These are phyloP conservation scores for Microcebus ravelobensis DNA, from an alignment of 2,113 vertebrate genomes.

Conservation along the genomic window DNA sequence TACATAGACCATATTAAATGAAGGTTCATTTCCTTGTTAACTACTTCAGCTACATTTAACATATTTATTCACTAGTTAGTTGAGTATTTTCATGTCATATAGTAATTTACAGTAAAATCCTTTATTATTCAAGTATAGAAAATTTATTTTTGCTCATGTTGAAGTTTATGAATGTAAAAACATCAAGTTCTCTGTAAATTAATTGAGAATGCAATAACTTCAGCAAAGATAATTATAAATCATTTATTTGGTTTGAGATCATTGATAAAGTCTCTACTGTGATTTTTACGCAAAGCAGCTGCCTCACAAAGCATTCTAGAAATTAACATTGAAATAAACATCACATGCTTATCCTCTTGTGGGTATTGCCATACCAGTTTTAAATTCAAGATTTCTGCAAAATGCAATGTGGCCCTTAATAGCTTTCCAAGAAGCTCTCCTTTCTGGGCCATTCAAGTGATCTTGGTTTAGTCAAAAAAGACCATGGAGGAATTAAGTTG, in stretches of 20 bases:
- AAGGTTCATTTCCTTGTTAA: slow-evolving; percentile 73
- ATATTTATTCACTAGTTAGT: slow-evolving; percentile 52
- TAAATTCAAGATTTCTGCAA: background rate
- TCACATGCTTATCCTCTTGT: background rate
- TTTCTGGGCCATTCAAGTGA: background rate
- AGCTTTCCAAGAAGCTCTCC: background rate
- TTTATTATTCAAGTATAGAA: slow-evolving; percentile 61
- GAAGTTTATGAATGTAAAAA: slow-evolving; percentile 26
- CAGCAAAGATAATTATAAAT: background rate
- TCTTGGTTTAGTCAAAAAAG: background rate
- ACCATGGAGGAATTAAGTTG: background rate
- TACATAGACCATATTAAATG: slow-evolving; percentile 63
- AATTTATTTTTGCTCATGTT: slow-evolving; percentile 67
- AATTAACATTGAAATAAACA: background rate
- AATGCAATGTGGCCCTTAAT: background rate
- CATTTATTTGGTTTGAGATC: slow-evolving; percentile 36
- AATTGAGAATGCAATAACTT: slow-evolving; percentile 40
- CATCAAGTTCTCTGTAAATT: slow-evolving; percentile 44
- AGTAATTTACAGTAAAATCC: slow-evolving; percentile 70
- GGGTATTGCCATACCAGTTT: background rate
- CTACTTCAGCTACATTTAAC: slow-evolving; percentile 71
- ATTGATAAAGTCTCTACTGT: slow-evolving; percentile 28
- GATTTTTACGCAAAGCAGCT: slow-evolving; percentile 45
- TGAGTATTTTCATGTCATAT: slow-evolving; percentile 53
- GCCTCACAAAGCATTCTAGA: slow-evolving; percentile 30